phyloP scores from a whole-genome alignment of 2,888 invertebrate genomes.

The Sepioteuthis lessoniana region DNA sequence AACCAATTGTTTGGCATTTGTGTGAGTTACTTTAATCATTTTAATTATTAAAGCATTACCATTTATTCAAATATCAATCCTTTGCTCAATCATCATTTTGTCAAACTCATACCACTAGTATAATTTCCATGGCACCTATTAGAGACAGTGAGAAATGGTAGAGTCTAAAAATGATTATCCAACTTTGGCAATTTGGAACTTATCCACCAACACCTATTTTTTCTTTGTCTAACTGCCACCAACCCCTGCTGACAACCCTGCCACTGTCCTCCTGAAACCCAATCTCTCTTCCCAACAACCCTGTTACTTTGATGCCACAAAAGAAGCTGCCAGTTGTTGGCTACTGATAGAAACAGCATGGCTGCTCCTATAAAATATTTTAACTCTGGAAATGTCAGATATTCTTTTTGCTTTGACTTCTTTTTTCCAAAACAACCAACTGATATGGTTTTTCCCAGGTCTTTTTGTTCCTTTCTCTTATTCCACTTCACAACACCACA shows the following conservation, averaged over 20 bases:
- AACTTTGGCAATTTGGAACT: background rate
- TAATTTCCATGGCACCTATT: no score
- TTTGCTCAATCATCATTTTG: no score
- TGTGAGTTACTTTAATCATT: no score
- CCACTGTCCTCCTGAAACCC: background rate
- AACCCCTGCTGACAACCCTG: background rate
- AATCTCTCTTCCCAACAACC: background rate
- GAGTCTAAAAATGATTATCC: background rate
- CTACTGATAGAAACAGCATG: background rate
- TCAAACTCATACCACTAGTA: no score
- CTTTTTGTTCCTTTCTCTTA: background rate
- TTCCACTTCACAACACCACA: background rate
- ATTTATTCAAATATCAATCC: no score
- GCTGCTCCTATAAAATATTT: background rate
- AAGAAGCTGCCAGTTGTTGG: background rate
- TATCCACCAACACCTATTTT: background rate
- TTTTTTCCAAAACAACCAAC: background rate
- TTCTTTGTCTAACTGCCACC: background rate
- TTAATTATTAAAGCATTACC: no score
- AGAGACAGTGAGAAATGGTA: background rate
- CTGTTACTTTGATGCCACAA: background rate
- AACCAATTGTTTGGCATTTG: no score
- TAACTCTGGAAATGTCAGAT: constrained; percentile 15
- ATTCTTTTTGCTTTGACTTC: constrained; percentile 25
- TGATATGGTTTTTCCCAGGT: background rate